Percentiles rank a stretch among this genome's conserved stretches.
phyloP scores from a whole-genome alignment of 2,113 vertebrate species.

The Neopipo cinnamomea region DNA sequence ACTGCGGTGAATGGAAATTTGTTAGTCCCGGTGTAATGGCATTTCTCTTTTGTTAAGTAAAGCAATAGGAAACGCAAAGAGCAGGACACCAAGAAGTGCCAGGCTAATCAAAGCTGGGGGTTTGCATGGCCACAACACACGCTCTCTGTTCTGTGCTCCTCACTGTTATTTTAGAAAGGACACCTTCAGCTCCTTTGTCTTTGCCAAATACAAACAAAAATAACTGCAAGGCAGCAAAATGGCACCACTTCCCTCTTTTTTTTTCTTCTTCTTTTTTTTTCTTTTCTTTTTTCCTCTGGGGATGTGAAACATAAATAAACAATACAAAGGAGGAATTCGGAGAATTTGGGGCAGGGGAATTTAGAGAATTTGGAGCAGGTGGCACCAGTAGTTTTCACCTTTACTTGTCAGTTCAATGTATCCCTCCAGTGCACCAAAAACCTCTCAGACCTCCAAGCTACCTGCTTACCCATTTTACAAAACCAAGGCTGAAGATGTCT shows the following conservation, averaged over 20 bases:
- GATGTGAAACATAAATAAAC: not conserved
- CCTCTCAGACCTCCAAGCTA: not conserved
- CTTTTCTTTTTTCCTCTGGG: fast-evolving
- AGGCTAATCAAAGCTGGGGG: not conserved
- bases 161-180: not conserved
- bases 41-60: not conserved
- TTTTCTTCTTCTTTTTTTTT: no score
- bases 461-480: not conserved
- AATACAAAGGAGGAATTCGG: not conserved
- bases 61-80: not conserved
- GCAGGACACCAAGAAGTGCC: not conserved
- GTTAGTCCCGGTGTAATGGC: not conserved
- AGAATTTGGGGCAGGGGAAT: not conserved
- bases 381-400: not conserved
- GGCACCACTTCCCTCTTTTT: fast-evolving
- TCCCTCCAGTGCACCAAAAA: not conserved
- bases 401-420: not conserved
- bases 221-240: not conserved
- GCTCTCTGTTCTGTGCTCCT: not conserved
- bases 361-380: not conserved
- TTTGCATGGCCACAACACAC: not conserved
- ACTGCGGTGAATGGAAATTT: not conserved
- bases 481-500: not conserved
- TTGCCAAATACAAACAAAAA: not conserved
- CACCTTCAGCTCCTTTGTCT: not conserved